Evolutionary conservation across 2,888 invertebrate genomes (phyloP).

Genomic region (Callimorpha dominula): DNA sequence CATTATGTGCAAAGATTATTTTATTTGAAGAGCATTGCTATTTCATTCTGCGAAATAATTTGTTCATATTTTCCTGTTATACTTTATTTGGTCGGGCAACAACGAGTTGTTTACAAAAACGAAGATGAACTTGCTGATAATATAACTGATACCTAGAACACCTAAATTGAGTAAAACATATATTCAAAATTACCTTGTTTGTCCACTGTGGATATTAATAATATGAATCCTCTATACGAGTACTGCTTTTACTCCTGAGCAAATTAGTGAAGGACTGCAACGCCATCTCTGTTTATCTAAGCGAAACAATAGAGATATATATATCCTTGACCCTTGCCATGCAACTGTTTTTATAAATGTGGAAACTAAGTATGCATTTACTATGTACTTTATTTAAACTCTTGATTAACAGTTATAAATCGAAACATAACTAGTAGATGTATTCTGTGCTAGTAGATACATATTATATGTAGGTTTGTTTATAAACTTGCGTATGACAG

Average conservation of each 20-base stretch:
- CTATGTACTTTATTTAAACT: background rate
- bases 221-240: background rate
- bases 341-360: background rate
- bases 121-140: constrained; percentile 27
- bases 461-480: background rate
- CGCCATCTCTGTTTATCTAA: background rate
- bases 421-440: background rate
- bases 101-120: constrained; percentile 27
- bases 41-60: constrained; percentile 41
- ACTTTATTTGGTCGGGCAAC: constrained; percentile 3
- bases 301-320: background rate
- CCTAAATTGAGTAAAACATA: background rate
- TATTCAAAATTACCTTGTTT: background rate
- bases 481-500: background rate
- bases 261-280: background rate
- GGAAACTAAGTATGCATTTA: background rate
- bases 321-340: background rate
- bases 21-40: constrained; percentile 28
- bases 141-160: constrained; percentile 3
- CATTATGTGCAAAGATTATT: constrained; percentile 19
- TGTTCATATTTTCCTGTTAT: constrained; percentile 44
- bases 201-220: background rate
- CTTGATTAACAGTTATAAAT: background rate
- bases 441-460: background rate
- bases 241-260: background rate